Evolutionary conservation across 2,797 vertebrate genomes (phyloP).

Genomic region (Antrozous pallidus): DNA sequence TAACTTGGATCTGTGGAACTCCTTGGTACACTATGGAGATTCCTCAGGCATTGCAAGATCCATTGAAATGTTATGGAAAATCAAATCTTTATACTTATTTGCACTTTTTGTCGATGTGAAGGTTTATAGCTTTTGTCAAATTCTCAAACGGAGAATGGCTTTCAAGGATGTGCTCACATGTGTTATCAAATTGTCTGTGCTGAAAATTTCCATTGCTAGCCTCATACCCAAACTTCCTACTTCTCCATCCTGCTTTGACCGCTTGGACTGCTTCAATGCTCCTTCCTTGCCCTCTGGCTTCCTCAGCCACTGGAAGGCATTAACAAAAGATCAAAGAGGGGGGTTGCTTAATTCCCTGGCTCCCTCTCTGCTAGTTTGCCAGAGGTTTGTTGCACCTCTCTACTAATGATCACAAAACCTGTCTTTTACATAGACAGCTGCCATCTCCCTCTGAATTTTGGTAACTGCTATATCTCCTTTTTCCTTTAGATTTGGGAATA

Average conservation of each 20-base stretch:
- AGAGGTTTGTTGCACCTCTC: neutral
- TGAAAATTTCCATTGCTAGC: neutral
- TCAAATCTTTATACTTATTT: slow-evolving; percentile 39
- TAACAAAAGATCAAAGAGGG: neutral
- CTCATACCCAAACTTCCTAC: neutral
- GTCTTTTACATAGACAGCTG: too few species aligned
- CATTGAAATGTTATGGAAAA: slow-evolving; percentile 31
- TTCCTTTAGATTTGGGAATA: neutral
- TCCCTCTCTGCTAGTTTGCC: neutral
- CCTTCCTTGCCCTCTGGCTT: neutral
- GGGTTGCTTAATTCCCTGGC: neutral
- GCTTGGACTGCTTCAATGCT: neutral
- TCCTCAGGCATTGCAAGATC: neutral
- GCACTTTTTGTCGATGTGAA: neutral
- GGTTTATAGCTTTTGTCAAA: slow-evolving; percentile 21
- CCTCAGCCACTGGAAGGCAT: neutral
- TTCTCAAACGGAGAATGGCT: neutral
- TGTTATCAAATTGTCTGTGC: neutral
- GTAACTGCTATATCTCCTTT: neutral
- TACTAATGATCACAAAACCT: neutral
- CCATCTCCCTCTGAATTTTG: neutral
- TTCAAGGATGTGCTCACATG: neutral
- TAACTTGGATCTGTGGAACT: neutral
- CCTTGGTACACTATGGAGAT: neutral
- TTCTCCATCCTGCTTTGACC: neutral